A percentile compares a stretch with the other conserved stretches of the same genome.
Evolutionary conservation across 2,888 invertebrate species (phyloP).

Genomic region (Eupithecia centaureata): DNA sequence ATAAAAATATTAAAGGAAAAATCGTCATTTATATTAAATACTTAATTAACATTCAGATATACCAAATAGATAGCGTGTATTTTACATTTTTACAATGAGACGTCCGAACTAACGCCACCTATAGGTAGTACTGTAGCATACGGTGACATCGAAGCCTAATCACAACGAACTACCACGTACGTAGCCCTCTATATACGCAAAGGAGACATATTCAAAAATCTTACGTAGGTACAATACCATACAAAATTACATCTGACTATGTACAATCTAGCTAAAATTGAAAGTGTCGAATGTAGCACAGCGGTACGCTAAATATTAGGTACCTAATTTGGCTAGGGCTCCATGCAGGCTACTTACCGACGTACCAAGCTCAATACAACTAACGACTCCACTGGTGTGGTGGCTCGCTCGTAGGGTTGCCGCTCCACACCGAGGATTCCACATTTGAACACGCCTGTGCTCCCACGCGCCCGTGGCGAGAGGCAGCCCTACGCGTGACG

Average conservation of each 20-base stretch:
- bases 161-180: slow-evolving; percentile 81
- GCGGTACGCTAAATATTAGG: slow-evolving; percentile 71
- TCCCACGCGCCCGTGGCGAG: neutral
- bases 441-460: neutral
- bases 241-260: slow-evolving; percentile 82
- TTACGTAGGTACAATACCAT: slow-evolving; percentile 80
- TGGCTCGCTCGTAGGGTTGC: slow-evolving; percentile 21
- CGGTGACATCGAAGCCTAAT: slow-evolving; percentile 79
- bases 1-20: slow-evolving; percentile 84
- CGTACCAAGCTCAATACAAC: slow-evolving; percentile 67
- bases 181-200: slow-evolving; percentile 78
- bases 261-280: slow-evolving; percentile 78
- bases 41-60: slow-evolving; percentile 79
- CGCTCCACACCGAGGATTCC: neutral
- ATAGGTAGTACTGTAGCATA: too few species aligned
- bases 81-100: slow-evolving; percentile 83
- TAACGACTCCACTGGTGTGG: slow-evolving; percentile 45
- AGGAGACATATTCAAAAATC: slow-evolving; percentile 78
- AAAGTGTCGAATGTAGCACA: slow-evolving; percentile 64
- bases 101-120: slow-evolving; percentile 68
- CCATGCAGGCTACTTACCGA: slow-evolving; percentile 74
- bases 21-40: slow-evolving; percentile 76
- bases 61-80: slow-evolving; percentile 79
- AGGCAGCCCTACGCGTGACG: slow-evolving; percentile 18
- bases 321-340: slow-evolving; percentile 73